Base-by-base conservation (phyloP, 2,888 invertebrate species). In the Himalopsyche kuldschensis region DNA sequence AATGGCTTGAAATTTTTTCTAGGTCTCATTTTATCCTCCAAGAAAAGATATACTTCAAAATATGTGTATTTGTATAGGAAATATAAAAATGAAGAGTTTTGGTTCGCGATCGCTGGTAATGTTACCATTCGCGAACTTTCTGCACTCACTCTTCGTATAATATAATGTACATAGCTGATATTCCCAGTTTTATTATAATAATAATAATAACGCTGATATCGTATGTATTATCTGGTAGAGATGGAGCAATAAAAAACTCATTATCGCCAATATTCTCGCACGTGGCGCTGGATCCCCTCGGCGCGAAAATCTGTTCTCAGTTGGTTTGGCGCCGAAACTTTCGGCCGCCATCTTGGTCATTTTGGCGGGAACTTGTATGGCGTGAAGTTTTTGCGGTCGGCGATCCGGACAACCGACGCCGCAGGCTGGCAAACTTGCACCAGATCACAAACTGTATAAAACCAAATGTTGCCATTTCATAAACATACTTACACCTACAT, bases 161-260 rank as follows among this genome's bases (percentile, higher is more conserved):
- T 82, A 84, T 85, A 82, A 84, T 84, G 84, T 83, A 84, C 81
- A 32, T 78, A 63, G 83, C 86, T 81, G 83, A 82, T 83, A 84
- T 84, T 84, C 84, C 83, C 84, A 80, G 83, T 82, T 84, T 83
- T 84, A 86, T 86, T 83, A 86, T 86, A 86, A 86, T 84, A 84
- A 80, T 84, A 79, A 81, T 86, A 86, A 69, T 69, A 69, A 69
- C 69, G 69, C 69, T 69, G 69, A 86, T 86, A 86, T 84, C 84
- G 84, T 86, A 86, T 86, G 86, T 84, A 86, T 86, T 86, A 86
- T 86, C 86, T 84, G 84, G 83, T 84, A 83, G 84, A 82, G 86
- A 85, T 85, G 86, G 82, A 77, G 84, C 85, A 82, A 86, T 86
- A 85, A 85, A 86, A 86, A 85, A 78, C 85, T 86, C 86, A 86